phyloP scores from a whole-genome alignment of 1,140 invertebrate species.

The Lepidurus packardi region DNA sequence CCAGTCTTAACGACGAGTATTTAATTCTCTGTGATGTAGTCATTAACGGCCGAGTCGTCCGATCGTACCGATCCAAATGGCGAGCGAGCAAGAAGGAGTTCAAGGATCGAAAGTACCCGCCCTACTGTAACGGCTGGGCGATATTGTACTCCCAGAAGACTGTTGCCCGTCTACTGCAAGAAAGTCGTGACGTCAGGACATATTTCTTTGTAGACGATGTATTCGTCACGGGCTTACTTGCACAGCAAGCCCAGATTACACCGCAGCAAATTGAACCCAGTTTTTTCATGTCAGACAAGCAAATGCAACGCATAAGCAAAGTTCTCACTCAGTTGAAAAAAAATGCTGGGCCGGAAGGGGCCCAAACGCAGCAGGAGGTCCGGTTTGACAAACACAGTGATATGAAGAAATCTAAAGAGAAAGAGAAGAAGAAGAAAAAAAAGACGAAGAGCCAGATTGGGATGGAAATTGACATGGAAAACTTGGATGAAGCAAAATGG shows the following conservation, averaged over 20 bases:
- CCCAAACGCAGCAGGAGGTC: not conserved
- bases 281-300: not conserved
- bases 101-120: conserved; percentile 17
- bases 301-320: not conserved
- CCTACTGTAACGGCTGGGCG: conserved; percentile 28
- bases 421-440: not conserved
- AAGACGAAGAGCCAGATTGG: not conserved
- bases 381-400: not conserved
- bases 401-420: not conserved
- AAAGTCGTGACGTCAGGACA: not conserved
- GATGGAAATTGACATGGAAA: not conserved
- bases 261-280: not conserved
- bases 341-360: not conserved
- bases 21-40: conserved; percentile 28
- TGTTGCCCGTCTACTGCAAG: not conserved
- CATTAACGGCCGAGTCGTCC: not conserved
- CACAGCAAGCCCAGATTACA: conserved; percentile 15
- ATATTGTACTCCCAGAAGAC: conserved; percentile 6
- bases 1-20: not conserved
- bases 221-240: conserved; percentile 23
- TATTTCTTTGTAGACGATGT: conserved; percentile 28
- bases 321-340: not conserved
- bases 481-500: conserved; percentile 9
- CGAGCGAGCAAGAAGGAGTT: not conserved
- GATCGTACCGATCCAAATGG: conserved; percentile 30